A percentile compares a stretch with the other conserved stretches of the same genome.
These are phyloP conservation scores for Distichodus sexfasciatus DNA, from an alignment of 2,797 vertebrate genomes.

Conservation along the genomic window DNA sequence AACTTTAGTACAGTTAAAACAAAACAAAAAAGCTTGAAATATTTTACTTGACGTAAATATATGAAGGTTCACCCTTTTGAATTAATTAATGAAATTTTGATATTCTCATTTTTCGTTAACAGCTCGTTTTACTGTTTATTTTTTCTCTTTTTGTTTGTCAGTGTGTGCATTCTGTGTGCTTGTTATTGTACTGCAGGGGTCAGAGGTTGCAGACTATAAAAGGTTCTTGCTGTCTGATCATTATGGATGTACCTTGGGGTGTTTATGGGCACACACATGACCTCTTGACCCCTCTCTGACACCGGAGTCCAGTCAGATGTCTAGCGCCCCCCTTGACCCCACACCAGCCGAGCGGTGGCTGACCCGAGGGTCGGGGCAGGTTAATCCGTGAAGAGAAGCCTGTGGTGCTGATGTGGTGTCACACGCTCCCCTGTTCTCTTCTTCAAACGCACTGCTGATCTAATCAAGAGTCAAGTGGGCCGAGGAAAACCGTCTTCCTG, in stretches of 20 bases:
- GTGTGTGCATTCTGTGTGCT: conserved; percentile 33
- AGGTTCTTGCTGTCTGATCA: conserved; percentile 61
- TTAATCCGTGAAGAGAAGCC: conserved; percentile 7
- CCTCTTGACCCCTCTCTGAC: conserved; percentile 59
- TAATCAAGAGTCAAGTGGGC: no score
- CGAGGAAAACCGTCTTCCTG: no score
- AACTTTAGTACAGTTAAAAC: no score
- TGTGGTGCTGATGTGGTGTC: conserved; percentile 4
- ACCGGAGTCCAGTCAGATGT: conserved; percentile 47
- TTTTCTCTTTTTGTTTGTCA: background rate
- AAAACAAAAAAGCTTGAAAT: no score
- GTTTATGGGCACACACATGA: conserved; percentile 59
- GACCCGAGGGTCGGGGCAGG: conserved; percentile 21
- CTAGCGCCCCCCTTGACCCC: conserved; percentile 42
- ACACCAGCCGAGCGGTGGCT: conserved; percentile 11
- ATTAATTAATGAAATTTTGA: no score
- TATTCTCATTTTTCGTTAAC: conserved; percentile 25
- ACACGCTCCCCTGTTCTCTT: background rate
- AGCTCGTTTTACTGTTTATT: conserved; percentile 17
- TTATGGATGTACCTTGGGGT: conserved; percentile 56
- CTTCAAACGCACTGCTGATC: no score
- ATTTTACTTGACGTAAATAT: no score
- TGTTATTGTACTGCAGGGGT: conserved; percentile 55
- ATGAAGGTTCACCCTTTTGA: no score
- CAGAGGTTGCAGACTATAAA: conserved; percentile 60